A percentile compares a stretch with the other conserved stretches of the same genome.
Evolutionary conservation across 92 coral and sea anemone species (phyloP).

Genomic region (Siderastrea siderea): DNA sequence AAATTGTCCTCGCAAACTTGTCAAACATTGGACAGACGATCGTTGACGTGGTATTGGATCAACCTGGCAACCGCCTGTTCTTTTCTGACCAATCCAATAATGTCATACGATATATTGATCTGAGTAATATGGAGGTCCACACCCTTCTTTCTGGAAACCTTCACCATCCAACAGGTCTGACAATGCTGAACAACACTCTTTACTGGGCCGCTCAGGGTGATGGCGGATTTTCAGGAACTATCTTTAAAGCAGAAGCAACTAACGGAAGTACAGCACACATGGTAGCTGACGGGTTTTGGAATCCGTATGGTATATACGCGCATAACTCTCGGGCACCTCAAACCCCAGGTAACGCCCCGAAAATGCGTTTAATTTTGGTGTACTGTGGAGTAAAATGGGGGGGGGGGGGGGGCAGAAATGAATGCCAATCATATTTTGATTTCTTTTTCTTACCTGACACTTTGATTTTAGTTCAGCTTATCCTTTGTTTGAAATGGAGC

Average conservation of each 20-base stretch:
- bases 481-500: neutral
- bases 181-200: neutral
- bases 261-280: neutral
- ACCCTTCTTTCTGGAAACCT: conserved; percentile 21
- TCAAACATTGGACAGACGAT: neutral
- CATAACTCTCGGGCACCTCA: neutral
- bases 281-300: conserved; percentile 10
- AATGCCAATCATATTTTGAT: neutral
- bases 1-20: conserved; percentile 18
- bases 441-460: neutral
- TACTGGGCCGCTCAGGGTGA: conserved; percentile 26
- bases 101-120: conserved; percentile 23
- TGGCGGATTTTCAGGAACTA: conserved; percentile 18
- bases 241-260: conserved; percentile 21
- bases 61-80: neutral
- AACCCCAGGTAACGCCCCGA: neutral
- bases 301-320: conserved; percentile 21
- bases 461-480: neutral
- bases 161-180: conserved; percentile 15
- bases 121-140: neutral
- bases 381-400: too few species aligned
- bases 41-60: conserved; percentile 21
- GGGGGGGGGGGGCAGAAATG: too few species aligned
- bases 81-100: conserved; percentile 21
- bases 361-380: neutral